phyloP scores from a whole-genome alignment of 92 coral and sea anemone genomes.

The Isaurus tuberculatus region DNA sequence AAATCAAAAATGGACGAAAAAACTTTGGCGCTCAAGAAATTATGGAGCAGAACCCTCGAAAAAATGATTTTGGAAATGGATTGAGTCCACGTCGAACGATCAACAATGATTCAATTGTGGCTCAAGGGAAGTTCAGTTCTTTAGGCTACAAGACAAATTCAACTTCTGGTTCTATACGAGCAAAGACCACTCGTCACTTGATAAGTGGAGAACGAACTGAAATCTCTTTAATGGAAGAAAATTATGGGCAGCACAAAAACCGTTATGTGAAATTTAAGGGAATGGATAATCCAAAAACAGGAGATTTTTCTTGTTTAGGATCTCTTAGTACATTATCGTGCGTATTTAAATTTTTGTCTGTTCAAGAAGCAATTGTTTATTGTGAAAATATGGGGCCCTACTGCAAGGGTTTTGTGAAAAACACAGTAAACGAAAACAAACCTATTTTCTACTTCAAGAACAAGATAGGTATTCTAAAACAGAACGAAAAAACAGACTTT shows the following conservation, averaged over 20 bases:
- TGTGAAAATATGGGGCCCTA: slow-evolving; percentile 38
- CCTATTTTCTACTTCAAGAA: slow-evolving; percentile 23
- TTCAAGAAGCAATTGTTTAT: slow-evolving; percentile 9
- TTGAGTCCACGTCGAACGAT: neutral
- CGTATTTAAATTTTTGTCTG: neutral
- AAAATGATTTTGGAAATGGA: neutral
- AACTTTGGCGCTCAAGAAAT: neutral
- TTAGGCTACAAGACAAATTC: too few species aligned
- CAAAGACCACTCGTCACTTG: slow-evolving; percentile 10
- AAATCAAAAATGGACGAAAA: slow-evolving; percentile 3
- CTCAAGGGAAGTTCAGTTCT: neutral
- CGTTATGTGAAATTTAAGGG: slow-evolving; percentile 19
- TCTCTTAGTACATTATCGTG: slow-evolving; percentile 21
- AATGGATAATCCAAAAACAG: slow-evolving; percentile 22
- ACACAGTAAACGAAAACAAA: neutral
- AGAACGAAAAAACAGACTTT: slow-evolving; percentile 24
- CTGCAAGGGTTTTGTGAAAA: slow-evolving; percentile 35
- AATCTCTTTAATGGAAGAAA: neutral
- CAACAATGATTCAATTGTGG: neutral
- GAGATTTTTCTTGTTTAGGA: slow-evolving; percentile 28
- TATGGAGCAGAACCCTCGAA: neutral
- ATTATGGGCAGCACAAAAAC: neutral
- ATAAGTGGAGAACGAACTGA: neutral
- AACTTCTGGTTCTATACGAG: neutral
- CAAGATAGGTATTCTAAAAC: slow-evolving; percentile 19